Evolutionary conservation across 2,888 invertebrate species (phyloP).

Genomic region (Phortica magna): DNA sequence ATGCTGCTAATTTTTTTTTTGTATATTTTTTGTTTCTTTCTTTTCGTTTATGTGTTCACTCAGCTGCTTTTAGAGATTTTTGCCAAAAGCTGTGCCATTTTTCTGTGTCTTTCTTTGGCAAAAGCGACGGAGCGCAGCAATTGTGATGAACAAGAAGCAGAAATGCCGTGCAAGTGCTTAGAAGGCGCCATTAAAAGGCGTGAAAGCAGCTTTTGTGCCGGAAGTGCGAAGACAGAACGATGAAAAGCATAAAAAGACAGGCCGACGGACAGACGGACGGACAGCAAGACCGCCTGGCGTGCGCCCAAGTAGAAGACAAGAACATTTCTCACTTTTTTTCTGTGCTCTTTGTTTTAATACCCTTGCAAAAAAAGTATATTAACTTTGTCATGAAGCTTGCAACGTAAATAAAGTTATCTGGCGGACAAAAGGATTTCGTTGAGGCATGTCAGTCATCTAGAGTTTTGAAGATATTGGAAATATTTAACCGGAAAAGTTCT

Average conservation of each 20-base stretch:
- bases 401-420: too few species aligned
- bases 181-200: slow-evolving; percentile 23
- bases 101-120: background rate
- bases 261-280: background rate
- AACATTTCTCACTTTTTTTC: background rate
- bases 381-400: too few species aligned
- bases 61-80: slow-evolving; percentile 5
- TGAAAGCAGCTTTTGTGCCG: slow-evolving; percentile 16
- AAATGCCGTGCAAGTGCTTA: slow-evolving; percentile 18
- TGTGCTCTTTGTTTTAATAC: background rate
- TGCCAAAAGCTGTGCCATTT: slow-evolving; percentile 30
- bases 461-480: too few species aligned
- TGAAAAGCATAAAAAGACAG: background rate
- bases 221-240: slow-evolving; percentile 9
- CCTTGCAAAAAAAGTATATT: background rate
- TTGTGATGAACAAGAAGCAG: background rate
- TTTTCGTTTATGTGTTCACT: background rate
- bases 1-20: slow-evolving; percentile 30
- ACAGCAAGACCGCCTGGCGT: background rate
- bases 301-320: background rate
- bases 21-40: slow-evolving; percentile 1
- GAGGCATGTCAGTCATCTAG: too few species aligned
- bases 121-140: slow-evolving; percentile 8
- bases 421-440: too few species aligned
- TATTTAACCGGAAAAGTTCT: too few species aligned